Base-by-base conservation (phyloP, 2,113 vertebrate genomes). In the cat (Felis catus) region DNA sequence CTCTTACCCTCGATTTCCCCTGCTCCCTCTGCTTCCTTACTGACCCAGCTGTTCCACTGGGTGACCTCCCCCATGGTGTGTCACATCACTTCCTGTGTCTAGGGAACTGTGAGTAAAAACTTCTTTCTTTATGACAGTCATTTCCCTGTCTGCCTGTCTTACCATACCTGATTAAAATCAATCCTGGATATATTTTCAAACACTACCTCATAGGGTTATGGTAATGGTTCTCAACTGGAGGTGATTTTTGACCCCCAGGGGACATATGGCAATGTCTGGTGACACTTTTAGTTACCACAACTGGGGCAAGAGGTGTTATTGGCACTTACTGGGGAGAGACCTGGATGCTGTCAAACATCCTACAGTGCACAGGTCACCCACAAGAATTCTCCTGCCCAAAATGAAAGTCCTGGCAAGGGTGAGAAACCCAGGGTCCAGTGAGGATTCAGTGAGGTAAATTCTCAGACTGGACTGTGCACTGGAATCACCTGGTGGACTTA, bases 391-490 rank as follows among this genome's bases (percentile, higher is more conserved):
- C 39, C 68, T 4, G 31, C 39, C 89, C 23, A 21, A 78, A 78
- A 89, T 45, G 61, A n/a, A 48, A 51, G 0, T 58, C 31, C 7
- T 21, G 51, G 51, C 63, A 41, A 8, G 53, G 25, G 16, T 63
- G 36, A 71, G 73, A 51, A 73, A 74, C 14, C 16, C 73, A 18
- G 63, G 14, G 36, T 78, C 45, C 58, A 4, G 36, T 18, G 84
- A 86, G 14, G 45, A 39, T 45, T 66, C 33, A 0, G 0, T 15
- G 36, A 89, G 45, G 53, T 66, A 31, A 73, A 19, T 14, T 89
- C 58, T n/a, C 41, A 61, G 51, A 45, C 16, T 19, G 4, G 6
- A n/a, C 11, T 0, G 0, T 4, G 6, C 19, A 0, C 53, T 29
- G 8, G 79, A 27, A 41, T 41, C 79, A 27, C 71, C 51, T 10